These are phyloP conservation scores for Siniperca knerii DNA, from an alignment of 2,113 vertebrate genomes.

Conservation along the genomic window DNA sequence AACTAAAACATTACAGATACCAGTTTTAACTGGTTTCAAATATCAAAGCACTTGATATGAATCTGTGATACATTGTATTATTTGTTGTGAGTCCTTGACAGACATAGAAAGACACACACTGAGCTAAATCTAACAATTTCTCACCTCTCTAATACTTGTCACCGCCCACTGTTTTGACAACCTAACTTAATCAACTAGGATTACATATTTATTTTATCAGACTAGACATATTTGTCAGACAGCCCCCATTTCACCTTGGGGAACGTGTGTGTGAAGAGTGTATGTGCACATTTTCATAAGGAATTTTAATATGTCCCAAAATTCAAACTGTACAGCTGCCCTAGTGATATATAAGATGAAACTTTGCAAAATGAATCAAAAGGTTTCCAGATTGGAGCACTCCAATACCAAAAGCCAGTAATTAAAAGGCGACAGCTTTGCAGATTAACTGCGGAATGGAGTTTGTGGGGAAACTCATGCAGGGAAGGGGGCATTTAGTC, in stretches of 20 bases:
- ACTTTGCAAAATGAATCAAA: slow-evolving; percentile 72
- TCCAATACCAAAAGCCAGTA: slow-evolving; percentile 76
- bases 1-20: slow-evolving; percentile 52
- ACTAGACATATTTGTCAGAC: slow-evolving; percentile 78
- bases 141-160: slow-evolving; percentile 74
- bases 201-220: slow-evolving; percentile 76
- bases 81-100: slow-evolving; percentile 53
- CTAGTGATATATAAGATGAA: slow-evolving; percentile 50
- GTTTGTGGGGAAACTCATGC: slow-evolving; percentile 78
- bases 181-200: slow-evolving; percentile 79
- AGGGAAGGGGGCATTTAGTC: slow-evolving; percentile 81
- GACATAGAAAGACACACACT: slow-evolving; percentile 56
- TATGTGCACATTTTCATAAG: slow-evolving; percentile 39
- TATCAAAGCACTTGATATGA: slow-evolving; percentile 48
- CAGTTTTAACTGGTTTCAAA: slow-evolving; percentile 49
- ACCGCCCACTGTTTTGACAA: slow-evolving; percentile 64
- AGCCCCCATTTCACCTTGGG: slow-evolving; percentile 70
- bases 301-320: slow-evolving; percentile 40
- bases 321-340: slow-evolving; percentile 43
- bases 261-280: slow-evolving; percentile 41
- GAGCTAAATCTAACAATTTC: slow-evolving; percentile 74
- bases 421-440: slow-evolving; percentile 85
- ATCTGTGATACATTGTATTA: slow-evolving; percentile 40
- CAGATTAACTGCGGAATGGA: slow-evolving; percentile 74
- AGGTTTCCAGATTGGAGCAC: slow-evolving; percentile 60